Base-by-base conservation (phyloP, 2,888 invertebrate species). In the Sesia bembeciformis region DNA sequence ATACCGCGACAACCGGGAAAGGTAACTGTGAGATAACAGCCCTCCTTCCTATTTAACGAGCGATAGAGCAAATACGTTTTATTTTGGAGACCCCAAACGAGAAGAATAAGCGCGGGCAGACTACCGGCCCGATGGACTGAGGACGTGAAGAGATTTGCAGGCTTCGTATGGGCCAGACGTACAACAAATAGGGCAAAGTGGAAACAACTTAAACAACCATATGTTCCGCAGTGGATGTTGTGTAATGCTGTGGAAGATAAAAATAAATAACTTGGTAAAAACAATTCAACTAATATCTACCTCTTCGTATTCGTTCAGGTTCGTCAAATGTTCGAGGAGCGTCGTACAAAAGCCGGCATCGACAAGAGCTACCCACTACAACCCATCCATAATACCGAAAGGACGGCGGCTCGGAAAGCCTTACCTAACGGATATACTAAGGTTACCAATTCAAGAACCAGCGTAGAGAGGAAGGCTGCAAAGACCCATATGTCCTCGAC, bases 261-360 rank as follows among this genome's bases (percentile, higher is more conserved):
- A 23, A 1, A 1, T 1, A 23, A 23, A 23, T 23, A 23, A 23
- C 23, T 23, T 23, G 23, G 23, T 23, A 23, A 23, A 23, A 23
- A 23, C 2, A 23, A 23, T 23, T 23, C 23, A 23, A 23, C 23
- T 23, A 23, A 23, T 23, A 23, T 23, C 1, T 23, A 23, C 23
- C 23, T 23, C 23, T 23, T 23, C 23, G 1, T 40, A 40, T 5
- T 49, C 6, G 39, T 58, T 4, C 71, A 94, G 93, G 95, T 96
- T 40, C 93, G 96, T 7, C 96, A 96, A 84, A 94, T 96, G 94
- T 96, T 96, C 70, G 95, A 96, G 70, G 96, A 96, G 74, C 91
- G 95, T 40, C 91, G 95, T 46, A 87, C 89, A 38, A 94, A 94
- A 63, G 93, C 92, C 3, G 95, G 95, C 42, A 93, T 95, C 61